These are phyloP conservation scores for Pristionchus fissidentatus DNA, from an alignment of 2,888 invertebrate species.

Conservation along the genomic window DNA sequence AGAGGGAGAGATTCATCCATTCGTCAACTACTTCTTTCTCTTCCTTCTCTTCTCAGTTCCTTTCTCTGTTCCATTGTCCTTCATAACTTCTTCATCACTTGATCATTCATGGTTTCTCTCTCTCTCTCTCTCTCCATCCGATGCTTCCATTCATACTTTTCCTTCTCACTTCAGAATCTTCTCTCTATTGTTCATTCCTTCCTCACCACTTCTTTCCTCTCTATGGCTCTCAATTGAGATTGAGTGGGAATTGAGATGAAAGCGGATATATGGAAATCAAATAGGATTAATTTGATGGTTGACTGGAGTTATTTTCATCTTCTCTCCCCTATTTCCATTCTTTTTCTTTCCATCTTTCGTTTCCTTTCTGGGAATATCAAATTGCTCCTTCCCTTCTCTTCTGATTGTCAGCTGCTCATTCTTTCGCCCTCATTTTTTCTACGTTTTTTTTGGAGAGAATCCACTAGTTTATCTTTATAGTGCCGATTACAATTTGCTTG, in stretches of 20 bases:
- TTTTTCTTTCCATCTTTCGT: not conserved
- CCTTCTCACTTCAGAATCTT: no score
- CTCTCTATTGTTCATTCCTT: conserved; percentile 11
- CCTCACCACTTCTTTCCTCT: not conserved
- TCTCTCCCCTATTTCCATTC: not conserved
- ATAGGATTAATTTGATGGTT: not conserved
- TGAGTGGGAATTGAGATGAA: not conserved
- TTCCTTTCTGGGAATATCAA: not conserved
- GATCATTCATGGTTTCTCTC: not conserved
- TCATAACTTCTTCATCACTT: not conserved
- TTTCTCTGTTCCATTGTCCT: not conserved
- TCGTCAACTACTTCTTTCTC: not conserved
- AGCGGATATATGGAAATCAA: conserved; percentile 7
- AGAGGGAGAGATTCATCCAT: no score
- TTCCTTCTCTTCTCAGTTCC: not conserved
- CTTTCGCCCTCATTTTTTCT: no score
- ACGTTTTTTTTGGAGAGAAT: no score
- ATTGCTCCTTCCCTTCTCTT: not conserved
- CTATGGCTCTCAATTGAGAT: conserved; percentile 19
- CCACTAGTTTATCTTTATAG: no score
- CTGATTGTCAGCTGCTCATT: not conserved
- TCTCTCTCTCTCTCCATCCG: not conserved
- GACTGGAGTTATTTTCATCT: not conserved
- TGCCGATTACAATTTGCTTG: no score
- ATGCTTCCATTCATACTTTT: not conserved